Evolutionary conservation across 2,113 vertebrate genomes (phyloP).

Genomic region (Bubalus kerabau): DNA sequence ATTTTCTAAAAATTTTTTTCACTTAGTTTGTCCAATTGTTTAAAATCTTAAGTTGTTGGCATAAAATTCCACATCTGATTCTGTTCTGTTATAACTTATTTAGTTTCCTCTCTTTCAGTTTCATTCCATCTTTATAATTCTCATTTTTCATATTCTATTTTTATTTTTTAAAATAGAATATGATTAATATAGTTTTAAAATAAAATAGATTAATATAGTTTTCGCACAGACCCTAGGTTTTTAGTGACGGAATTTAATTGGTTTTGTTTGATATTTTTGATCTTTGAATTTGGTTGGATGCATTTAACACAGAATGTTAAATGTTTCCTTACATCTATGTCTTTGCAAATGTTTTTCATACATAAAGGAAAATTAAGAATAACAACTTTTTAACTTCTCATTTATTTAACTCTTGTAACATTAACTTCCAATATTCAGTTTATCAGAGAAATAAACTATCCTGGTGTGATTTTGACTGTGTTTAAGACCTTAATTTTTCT

Average conservation of each 20-base stretch:
- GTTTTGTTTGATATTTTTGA: neutral
- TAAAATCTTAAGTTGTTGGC: neutral
- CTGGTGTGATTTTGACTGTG: neutral
- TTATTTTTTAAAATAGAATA: neutral
- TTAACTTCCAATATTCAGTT: neutral
- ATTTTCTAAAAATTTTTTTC: neutral
- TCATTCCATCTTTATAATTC: neutral
- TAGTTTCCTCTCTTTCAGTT: neutral
- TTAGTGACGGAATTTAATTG: neutral
- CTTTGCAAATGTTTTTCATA: neutral
- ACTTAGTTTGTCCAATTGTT: neutral
- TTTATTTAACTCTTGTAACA: neutral
- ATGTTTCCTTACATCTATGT: neutral
- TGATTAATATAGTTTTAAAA: too few relatives aligned
- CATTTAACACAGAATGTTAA: neutral
- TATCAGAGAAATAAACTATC: neutral
- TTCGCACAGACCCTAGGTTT: neutral
- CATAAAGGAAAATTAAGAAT: neutral
- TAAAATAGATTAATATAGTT: neutral
- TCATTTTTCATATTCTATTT: neutral
- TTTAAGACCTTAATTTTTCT: neutral
- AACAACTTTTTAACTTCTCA: neutral
- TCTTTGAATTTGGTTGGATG: neutral
- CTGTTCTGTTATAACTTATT: neutral
- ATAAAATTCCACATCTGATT: neutral